Evolutionary conservation across 2,888 invertebrate species (phyloP).

Genomic region (Cerceris ruficornis): DNA sequence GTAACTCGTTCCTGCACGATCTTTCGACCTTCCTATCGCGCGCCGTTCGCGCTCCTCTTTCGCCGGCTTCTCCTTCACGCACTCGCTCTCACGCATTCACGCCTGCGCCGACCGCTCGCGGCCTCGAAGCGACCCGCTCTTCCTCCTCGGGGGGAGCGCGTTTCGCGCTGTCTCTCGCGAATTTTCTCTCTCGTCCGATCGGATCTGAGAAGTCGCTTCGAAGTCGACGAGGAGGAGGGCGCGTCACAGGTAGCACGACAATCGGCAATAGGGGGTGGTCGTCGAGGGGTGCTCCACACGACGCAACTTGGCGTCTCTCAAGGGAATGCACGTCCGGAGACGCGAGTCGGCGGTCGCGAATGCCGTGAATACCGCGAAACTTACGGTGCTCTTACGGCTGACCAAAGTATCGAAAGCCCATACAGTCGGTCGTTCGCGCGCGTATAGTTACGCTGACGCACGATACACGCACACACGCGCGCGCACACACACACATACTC

Average conservation of each 20-base stretch:
- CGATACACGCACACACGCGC: slow-evolving; percentile 31
- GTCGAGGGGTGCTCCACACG: slow-evolving; percentile 66
- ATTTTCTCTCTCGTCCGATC: neutral
- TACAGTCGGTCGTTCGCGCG: slow-evolving; percentile 12
- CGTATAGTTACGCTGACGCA: neutral
- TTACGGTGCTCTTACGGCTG: slow-evolving; percentile 41
- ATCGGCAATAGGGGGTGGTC: slow-evolving; percentile 74
- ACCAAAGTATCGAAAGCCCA: slow-evolving; percentile 26
- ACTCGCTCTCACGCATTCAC: slow-evolving; percentile 70
- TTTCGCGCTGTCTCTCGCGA: neutral
- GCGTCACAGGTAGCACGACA: slow-evolving; percentile 66
- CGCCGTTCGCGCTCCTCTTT: slow-evolving; percentile 31
- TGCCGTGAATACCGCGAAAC: slow-evolving; percentile 28
- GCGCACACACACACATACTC: slow-evolving; percentile 38
- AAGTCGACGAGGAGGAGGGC: slow-evolving; percentile 51
- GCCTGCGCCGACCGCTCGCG: slow-evolving; percentile 65
- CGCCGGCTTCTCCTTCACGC: slow-evolving; percentile 59
- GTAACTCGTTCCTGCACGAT: slow-evolving; percentile 18
- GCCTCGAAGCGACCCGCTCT: slow-evolving; percentile 22
- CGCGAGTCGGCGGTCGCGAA: slow-evolving; percentile 29
- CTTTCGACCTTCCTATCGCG: slow-evolving; percentile 22
- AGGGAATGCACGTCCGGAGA: slow-evolving; percentile 58
- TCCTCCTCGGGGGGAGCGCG: neutral
- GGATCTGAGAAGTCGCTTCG: slow-evolving; percentile 17
- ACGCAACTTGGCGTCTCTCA: slow-evolving; percentile 69